phyloP scores from a whole-genome alignment of 2,888 invertebrate species.

The Temnothorax ravouxi region DNA sequence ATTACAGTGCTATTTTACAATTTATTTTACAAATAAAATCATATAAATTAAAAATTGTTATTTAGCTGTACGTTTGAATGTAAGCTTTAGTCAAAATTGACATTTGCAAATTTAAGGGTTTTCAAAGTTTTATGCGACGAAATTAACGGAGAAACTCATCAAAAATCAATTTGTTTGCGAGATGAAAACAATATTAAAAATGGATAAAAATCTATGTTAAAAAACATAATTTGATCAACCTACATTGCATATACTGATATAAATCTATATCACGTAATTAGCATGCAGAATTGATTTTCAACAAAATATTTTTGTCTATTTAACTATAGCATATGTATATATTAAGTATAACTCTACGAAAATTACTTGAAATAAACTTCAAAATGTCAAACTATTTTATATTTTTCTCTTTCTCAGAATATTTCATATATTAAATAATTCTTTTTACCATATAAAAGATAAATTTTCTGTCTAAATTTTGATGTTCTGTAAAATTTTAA shows the following conservation, averaged over 20 bases:
- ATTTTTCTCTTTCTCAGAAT: background rate
- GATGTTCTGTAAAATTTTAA: background rate
- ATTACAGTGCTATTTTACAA: background rate
- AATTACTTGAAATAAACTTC: background rate
- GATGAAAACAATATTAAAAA: conserved; percentile 16
- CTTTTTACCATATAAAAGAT: background rate
- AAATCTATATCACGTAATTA: background rate
- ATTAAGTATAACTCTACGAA: background rate
- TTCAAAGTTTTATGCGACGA: background rate
- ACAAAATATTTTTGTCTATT: background rate
- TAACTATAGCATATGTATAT: background rate
- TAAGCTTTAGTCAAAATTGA: background rate
- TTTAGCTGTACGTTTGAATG: background rate
- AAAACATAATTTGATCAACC: background rate
- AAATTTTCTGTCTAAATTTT: background rate
- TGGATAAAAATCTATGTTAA: background rate
- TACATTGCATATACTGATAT: background rate
- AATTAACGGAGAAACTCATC: background rate
- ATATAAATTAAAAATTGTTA: background rate
- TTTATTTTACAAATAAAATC: background rate
- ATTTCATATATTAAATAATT: conserved; percentile 4
- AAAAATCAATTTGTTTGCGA: background rate
- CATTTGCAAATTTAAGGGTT: background rate
- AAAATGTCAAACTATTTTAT: background rate
- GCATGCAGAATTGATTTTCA: background rate